These are phyloP conservation scores for Tribolium freemani DNA, from an alignment of 2,888 invertebrate genomes.

Conservation along the genomic window DNA sequence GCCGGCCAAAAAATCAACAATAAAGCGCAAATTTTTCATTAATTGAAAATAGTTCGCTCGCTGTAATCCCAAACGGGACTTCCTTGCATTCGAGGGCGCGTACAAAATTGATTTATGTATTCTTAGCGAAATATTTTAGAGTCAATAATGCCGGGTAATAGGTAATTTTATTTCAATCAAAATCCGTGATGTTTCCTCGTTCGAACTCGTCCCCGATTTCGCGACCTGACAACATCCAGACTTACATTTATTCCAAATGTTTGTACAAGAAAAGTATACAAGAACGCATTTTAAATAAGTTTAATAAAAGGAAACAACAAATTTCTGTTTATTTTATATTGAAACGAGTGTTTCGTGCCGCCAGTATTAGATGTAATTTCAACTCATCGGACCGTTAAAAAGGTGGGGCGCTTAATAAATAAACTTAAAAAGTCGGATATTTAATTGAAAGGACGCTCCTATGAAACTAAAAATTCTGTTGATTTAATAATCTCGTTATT, in stretches of 20 bases:
- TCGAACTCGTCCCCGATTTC: constrained; percentile 3
- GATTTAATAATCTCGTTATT: constrained; percentile 8
- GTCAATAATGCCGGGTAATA: constrained; percentile 18
- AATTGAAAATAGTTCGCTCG: constrained; percentile 3
- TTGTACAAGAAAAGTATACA: constrained; percentile 22
- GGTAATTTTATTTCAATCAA: constrained; percentile 24
- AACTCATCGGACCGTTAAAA: constrained; percentile 7
- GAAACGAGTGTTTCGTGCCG: background rate
- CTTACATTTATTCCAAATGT: constrained; percentile 13
- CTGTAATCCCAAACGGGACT: background rate
- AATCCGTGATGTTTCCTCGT: constrained; percentile 3
- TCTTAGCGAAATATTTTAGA: constrained; percentile 20
- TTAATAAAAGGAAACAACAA: constrained; percentile 13
- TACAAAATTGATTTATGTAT: constrained; percentile 27
- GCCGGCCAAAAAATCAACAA: constrained; percentile 7
- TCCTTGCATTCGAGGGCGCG: background rate
- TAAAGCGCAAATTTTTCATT: background rate
- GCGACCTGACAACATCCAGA: constrained; percentile 6
- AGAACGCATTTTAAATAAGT: constrained; percentile 6
- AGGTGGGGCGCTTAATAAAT: constrained; percentile 14
- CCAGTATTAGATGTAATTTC: constrained; percentile 6
- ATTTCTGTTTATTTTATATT: constrained; percentile 22
- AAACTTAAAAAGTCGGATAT: constrained; percentile 12
- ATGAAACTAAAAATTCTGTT: background rate
- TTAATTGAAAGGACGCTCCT: constrained; percentile 16